Evolutionary conservation across 2,888 invertebrate species (phyloP), one percentile per base, ranked within the genome.

Genomic region (Eucera pruinosa): DNA sequence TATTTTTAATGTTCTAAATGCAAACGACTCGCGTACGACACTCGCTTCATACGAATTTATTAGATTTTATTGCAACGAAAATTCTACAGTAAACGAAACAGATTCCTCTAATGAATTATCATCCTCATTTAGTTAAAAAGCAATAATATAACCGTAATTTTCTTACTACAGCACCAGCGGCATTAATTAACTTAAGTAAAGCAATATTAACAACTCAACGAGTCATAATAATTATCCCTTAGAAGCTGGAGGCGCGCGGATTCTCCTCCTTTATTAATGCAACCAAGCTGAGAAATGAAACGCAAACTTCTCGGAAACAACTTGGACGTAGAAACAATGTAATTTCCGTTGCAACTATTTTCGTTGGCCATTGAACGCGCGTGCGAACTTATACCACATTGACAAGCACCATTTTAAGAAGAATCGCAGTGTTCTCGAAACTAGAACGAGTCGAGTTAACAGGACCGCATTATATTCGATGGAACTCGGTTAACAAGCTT

Each of bases 401-500:
- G 73, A 50, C 73, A 1, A 30, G 55, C 55, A 27, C n/a, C 62
- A 50, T 57, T 73, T 74, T 74, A 74, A 74, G 64, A 74, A 64
- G 57, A 48, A 36, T 64, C 43, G 15, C 57, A 20, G 33, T 30
- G 41, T 27, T 41, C 60, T 18, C 39, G 67, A 39, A 55, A 67
- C 52, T 61, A 66, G 66, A 75, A 57, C 74, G 52, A 65, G 41
- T 36, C 36, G 74, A 74, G 75, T 74, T 64, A 45, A 39, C 39
- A 11, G 18, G 58, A 25, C 18, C 54, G 47, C 54, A 18, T 67
- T 67, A 60, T 60, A 55, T 66, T 20, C 33, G 11, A 23, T 15
- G 47, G n/a, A 67, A 55, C 61, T 62, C 36, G 23, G 52, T 39
- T 68, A 76, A 76, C 66, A 60, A 76, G 76, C 75, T 66, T 76